A percentile compares a stretch with the other conserved stretches of the same genome.
Conservation (phyloP, 2,113 vertebrate genomes). For the Haemorhous mexicanus region DNA sequence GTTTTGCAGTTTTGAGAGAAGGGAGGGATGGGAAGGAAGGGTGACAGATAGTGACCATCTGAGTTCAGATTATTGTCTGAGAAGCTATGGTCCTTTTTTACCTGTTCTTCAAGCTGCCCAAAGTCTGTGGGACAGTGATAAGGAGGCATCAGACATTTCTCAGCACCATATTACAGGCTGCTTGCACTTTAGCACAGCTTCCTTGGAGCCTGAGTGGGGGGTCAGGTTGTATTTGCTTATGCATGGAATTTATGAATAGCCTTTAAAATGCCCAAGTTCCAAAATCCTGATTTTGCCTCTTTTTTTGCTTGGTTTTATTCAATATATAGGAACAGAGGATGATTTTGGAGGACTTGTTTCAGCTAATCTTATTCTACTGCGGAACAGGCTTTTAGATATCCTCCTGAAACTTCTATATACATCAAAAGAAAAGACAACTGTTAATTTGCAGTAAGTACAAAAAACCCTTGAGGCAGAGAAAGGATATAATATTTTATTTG, state of each 20-base stretch:
- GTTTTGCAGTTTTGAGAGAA: background rate
- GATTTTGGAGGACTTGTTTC: constrained; percentile 93
- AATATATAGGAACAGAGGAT: constrained; percentile 83
- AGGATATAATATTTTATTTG: background rate
- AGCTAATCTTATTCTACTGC: constrained; percentile 91
- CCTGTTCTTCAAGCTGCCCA: background rate
- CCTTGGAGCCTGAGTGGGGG: background rate
- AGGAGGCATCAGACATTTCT: background rate
- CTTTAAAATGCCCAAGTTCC: background rate
- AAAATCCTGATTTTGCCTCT: background rate
- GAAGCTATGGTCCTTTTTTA: background rate
- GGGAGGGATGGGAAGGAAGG: too few relatives aligned
- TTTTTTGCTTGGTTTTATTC: background rate
- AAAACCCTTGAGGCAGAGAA: background rate
- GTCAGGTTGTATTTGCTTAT: background rate
- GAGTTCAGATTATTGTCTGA: background rate
- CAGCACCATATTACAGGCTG: rapidly evolving
- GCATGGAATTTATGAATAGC: background rate
- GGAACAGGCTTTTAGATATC: constrained; percentile 93
- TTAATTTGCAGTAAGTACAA: constrained; percentile 90
- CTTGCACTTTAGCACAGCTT: background rate
- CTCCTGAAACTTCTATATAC: constrained; percentile 90
- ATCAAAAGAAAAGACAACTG: constrained; percentile 89
- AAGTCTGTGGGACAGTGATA: background rate
- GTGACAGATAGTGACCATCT: background rate